phyloP scores from a whole-genome alignment of 2,888 invertebrate genomes.

The Aporophyla nigra region DNA sequence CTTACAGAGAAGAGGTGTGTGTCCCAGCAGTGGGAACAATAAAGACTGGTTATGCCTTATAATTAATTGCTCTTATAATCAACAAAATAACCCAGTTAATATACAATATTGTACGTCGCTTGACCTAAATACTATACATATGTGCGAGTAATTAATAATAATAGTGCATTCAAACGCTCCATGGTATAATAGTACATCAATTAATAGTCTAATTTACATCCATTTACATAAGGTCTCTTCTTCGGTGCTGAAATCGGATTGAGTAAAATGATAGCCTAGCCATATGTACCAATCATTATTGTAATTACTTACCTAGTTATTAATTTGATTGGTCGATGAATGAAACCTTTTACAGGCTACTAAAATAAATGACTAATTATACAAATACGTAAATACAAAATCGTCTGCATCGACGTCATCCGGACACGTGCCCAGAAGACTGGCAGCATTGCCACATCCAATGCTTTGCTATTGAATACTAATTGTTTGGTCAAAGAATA shows the following conservation, averaged over 20 bases:
- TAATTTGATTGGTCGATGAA: too few species aligned
- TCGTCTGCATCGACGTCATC: too few species aligned
- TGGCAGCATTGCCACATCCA: too few species aligned
- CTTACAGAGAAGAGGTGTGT: background rate
- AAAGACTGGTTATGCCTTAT: too few species aligned
- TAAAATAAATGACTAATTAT: too few species aligned
- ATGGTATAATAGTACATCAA: conserved; percentile 11
- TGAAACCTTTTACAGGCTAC: too few species aligned
- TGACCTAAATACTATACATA: conserved; percentile 21
- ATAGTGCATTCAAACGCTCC: conserved; percentile 8
- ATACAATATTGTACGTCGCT: background rate
- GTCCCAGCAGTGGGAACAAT: background rate
- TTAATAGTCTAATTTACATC: conserved; percentile 39
- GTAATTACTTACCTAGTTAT: background rate
- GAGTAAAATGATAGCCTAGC: background rate
- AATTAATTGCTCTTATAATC: background rate
- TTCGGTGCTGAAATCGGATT: conserved; percentile 16
- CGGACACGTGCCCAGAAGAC: too few species aligned
- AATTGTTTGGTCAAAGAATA: too few species aligned
- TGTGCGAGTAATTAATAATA: conserved; percentile 15
- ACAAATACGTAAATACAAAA: too few species aligned
- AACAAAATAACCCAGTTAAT: background rate
- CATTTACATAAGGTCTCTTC: conserved; percentile 35
- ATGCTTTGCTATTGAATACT: too few species aligned
- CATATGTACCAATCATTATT: background rate